Conservation (phyloP, 2,888 invertebrate genomes). For the Drosophila koepferae region DNA sequence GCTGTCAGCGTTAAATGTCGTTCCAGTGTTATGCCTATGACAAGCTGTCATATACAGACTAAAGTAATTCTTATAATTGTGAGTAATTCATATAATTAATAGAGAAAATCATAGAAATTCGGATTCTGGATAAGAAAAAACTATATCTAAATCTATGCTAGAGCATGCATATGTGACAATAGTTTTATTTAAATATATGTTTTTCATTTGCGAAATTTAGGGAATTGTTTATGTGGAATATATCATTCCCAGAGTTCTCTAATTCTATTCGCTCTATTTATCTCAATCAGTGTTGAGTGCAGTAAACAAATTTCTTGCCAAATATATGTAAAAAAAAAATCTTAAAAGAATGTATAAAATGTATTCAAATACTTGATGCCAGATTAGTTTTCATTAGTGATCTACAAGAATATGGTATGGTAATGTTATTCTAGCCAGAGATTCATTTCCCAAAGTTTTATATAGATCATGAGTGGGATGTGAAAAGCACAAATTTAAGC, state of each 20-base stretch:
- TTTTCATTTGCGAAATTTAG: too few relatives aligned
- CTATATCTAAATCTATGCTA: too few relatives aligned
- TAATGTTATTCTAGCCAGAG: not conserved
- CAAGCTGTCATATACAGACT: not conserved
- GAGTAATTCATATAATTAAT: not conserved
- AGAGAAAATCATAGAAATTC: not conserved
- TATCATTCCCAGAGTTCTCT: too few relatives aligned
- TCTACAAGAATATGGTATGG: not conserved
- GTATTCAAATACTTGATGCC: not conserved
- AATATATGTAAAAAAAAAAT: not conserved
- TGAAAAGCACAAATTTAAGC: not conserved
- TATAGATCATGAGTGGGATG: not conserved
- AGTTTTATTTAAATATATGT: too few relatives aligned
- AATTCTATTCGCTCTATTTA: conserved; percentile 28
- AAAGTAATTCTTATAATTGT: not conserved
- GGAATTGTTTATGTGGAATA: too few relatives aligned
- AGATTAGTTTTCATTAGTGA: not conserved
- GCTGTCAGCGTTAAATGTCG: conserved; percentile 4
- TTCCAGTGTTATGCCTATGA: conserved; percentile 1
- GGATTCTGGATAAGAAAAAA: too few relatives aligned
- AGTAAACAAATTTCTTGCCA: conserved; percentile 48
- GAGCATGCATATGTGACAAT: too few relatives aligned
- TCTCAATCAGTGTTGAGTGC: conserved; percentile 35
- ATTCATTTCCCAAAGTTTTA: not conserved
- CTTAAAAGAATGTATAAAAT: not conserved